phyloP scores from a whole-genome alignment of 2,113 vertebrate genomes.

The Spea multiplicata region DNA sequence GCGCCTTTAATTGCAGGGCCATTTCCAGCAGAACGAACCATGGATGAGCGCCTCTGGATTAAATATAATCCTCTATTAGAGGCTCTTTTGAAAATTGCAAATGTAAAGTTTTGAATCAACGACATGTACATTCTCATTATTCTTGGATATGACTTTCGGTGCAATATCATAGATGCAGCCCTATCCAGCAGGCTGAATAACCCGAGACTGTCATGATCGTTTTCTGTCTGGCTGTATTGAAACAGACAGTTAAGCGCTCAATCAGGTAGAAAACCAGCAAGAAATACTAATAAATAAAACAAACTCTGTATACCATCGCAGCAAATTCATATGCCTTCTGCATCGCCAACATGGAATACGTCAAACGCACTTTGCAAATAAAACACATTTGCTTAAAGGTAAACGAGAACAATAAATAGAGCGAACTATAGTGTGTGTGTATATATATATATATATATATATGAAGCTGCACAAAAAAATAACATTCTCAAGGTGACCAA shows the following conservation, averaged over 20 bases:
- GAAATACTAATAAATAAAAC: slow-evolving; percentile 1
- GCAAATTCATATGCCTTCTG: slow-evolving; percentile 1
- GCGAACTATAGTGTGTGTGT: too few species aligned
- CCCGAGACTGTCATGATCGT: not conserved
- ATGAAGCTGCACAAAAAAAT: too few species aligned
- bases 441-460: too few species aligned
- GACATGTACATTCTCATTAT: not conserved
- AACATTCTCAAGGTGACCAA: too few species aligned
- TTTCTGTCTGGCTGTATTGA: not conserved
- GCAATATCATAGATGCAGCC: not conserved
- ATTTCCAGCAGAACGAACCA: too few species aligned
- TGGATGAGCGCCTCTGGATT: too few species aligned
- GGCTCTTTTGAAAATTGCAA: too few species aligned
- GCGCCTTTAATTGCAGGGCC: too few species aligned
- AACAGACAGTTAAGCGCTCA: not conserved
- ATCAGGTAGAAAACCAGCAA: not conserved
- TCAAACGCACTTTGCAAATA: not conserved
- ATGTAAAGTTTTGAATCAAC: not conserved
- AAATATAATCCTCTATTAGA: too few species aligned
- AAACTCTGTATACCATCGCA: not conserved
- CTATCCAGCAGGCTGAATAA: not conserved
- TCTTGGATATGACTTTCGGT: not conserved
- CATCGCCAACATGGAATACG: not conserved
- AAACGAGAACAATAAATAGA: not conserved
- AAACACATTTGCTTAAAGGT: not conserved